Evolutionary conservation across 2,888 invertebrate genomes (phyloP).

Genomic region (Portevinia maculata): DNA sequence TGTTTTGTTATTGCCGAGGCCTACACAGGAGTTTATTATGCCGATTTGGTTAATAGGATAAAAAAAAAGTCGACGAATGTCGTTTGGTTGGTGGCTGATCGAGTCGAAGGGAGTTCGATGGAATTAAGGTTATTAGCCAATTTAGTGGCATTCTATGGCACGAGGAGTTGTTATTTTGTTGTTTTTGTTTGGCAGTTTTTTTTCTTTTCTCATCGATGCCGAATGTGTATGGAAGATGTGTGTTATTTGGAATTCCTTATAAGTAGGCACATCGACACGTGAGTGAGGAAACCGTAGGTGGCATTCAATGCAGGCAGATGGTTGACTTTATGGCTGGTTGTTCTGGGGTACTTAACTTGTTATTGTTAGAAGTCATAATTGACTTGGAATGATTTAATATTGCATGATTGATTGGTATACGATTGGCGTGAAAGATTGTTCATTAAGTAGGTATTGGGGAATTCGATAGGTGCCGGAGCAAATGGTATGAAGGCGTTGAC

Average conservation of each 20-base stretch:
- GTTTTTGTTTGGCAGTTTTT: conserved; percentile 14
- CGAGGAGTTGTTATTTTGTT: conserved; percentile 45
- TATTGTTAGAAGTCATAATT: conserved; percentile 43
- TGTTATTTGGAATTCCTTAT: conserved; percentile 31
- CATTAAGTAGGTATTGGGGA: neutral
- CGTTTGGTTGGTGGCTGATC: conserved; percentile 17
- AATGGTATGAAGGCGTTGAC: too few relatives aligned
- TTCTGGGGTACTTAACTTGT: conserved; percentile 24
- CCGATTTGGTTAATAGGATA: conserved; percentile 65
- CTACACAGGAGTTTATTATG: conserved; percentile 72
- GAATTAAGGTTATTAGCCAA: conserved; percentile 74
- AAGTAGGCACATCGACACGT: conserved; percentile 37
- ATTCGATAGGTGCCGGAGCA: too few relatives aligned
- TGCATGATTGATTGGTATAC: conserved; percentile 51
- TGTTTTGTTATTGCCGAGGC: conserved; percentile 53
- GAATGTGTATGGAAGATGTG: conserved; percentile 48
- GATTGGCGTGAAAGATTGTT: neutral
- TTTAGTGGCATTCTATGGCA: conserved; percentile 70
- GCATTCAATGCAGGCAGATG: conserved; percentile 51
- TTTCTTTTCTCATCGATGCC: conserved; percentile 30
- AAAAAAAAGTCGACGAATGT: conserved; percentile 25
- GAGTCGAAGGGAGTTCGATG: conserved; percentile 68
- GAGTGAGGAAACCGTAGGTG: conserved; percentile 42
- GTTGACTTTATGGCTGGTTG: conserved; percentile 24
- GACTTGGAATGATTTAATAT: conserved; percentile 34